phyloP scores from a whole-genome alignment of 2,797 vertebrate species.

The Alcedo atthis region DNA sequence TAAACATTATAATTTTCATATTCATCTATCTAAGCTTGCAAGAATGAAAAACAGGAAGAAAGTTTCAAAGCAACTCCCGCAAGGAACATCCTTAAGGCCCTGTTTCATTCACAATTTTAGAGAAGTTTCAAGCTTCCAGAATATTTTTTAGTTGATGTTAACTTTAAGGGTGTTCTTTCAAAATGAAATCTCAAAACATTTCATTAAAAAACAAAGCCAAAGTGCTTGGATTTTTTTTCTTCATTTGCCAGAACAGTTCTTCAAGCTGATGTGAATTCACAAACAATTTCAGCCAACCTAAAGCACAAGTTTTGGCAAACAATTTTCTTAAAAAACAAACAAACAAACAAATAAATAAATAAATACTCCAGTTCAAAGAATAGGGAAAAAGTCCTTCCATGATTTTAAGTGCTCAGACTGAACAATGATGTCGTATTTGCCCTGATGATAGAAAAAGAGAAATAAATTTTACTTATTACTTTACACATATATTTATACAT shows the following conservation, averaged over 20 bases:
- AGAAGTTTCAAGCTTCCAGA: not conserved
- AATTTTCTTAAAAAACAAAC: slow-evolving; percentile 16
- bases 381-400: not conserved
- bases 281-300: slow-evolving; percentile 12
- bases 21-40: not conserved
- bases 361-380: not conserved
- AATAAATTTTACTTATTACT: slow-evolving; percentile 24
- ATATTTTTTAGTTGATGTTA: not conserved
- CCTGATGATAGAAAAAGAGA: not conserved
- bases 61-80: not conserved
- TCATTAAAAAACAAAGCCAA: slow-evolving; percentile 51
- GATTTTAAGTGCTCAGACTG: not conserved
- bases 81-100: not conserved
- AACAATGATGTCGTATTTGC: not conserved
- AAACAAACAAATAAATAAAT: not conserved
- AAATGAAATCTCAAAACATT: slow-evolving; percentile 46
- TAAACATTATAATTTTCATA: not conserved
- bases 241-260: slow-evolving; percentile 19
- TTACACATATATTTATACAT: not conserved
- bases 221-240: not conserved
- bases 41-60: slow-evolving; percentile 37
- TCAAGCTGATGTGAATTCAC: slow-evolving; percentile 20
- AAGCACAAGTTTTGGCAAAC: slow-evolving; percentile 3
- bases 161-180: slow-evolving; percentile 38
- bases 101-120: slow-evolving; percentile 26